Percentiles rank a stretch among this genome's conserved stretches.
phyloP scores from a whole-genome alignment of 2,113 vertebrate species.

The Otis tarda region DNA sequence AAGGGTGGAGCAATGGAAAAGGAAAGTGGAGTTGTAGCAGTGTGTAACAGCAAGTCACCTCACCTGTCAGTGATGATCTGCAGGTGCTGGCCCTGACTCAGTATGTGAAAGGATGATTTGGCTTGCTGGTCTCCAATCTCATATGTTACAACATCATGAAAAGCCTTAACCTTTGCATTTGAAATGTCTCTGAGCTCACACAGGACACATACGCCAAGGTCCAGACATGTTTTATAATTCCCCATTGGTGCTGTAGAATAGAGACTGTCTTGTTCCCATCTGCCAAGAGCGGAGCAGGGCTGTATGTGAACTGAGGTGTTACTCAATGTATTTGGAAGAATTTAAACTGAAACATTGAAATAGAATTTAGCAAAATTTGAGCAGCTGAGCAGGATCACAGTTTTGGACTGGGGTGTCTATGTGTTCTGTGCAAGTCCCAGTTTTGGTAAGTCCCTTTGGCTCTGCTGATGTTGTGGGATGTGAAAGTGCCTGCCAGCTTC shows the following conservation, averaged over 20 bases:
- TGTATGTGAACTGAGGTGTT: constrained; percentile 19
- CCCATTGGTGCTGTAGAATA: background rate
- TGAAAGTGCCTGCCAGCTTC: constrained; percentile 40
- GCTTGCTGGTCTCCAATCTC: background rate
- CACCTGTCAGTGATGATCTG: background rate
- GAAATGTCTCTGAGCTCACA: background rate
- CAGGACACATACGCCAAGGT: background rate
- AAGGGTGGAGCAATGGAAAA: background rate
- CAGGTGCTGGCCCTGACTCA: background rate
- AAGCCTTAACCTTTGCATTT: background rate
- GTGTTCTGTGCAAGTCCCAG: constrained; percentile 34
- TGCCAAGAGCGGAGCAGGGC: background rate
- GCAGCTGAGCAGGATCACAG: constrained; percentile 51
- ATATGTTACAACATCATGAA: background rate
- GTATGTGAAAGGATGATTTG: background rate
- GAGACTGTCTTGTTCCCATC: background rate
- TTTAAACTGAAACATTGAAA: constrained; percentile 54
- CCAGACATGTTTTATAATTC: background rate
- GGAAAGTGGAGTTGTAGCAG: background rate
- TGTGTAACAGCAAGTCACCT: background rate
- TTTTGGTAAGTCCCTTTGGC: constrained; percentile 47
- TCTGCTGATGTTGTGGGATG: constrained; percentile 12
- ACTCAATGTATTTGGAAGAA: constrained; percentile 37
- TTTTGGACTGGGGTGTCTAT: constrained; percentile 34
- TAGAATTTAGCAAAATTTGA: constrained; percentile 44